Percentiles rank a stretch among this genome's conserved stretches.
phyloP scores from a whole-genome alignment of 2,113 vertebrate species.

The Corydoras sp. region DNA sequence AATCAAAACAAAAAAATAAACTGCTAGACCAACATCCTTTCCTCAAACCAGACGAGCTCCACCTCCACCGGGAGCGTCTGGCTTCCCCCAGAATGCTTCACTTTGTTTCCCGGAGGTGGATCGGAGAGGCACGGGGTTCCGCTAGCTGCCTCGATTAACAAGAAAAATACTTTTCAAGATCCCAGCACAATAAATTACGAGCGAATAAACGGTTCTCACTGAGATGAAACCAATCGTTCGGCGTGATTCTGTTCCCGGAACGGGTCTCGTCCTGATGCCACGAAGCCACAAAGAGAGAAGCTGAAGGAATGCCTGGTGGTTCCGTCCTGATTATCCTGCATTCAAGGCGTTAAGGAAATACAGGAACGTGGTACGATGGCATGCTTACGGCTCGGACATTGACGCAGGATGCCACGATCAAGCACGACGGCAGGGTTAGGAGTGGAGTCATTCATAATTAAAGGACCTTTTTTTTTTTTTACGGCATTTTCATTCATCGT shows the following conservation, averaged over 20 bases:
- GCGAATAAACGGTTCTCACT: neutral
- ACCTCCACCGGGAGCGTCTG: neutral
- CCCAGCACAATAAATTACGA: neutral
- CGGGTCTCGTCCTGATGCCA: neutral
- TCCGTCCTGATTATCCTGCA: neutral
- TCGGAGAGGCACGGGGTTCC: neutral
- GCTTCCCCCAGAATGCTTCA: neutral
- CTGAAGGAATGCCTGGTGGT: neutral
- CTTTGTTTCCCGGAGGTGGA: neutral
- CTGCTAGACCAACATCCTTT: no score
- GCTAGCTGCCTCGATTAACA: slow-evolving; percentile 5
- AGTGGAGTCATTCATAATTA: no score
- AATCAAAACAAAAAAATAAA: no score
- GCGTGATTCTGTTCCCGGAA: neutral
- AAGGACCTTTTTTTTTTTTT: no score
- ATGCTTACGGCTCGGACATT: neutral
- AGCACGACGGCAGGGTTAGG: no score
- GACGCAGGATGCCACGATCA: neutral
- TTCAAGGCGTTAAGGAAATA: neutral
- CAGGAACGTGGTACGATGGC: no score
- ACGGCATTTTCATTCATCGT: no score
- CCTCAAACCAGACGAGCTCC: neutral
- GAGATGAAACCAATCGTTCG: neutral
- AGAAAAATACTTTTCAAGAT: neutral
- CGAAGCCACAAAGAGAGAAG: neutral